Base-by-base conservation (phyloP, 2,888 invertebrate species). In the Brenthis hecate region DNA sequence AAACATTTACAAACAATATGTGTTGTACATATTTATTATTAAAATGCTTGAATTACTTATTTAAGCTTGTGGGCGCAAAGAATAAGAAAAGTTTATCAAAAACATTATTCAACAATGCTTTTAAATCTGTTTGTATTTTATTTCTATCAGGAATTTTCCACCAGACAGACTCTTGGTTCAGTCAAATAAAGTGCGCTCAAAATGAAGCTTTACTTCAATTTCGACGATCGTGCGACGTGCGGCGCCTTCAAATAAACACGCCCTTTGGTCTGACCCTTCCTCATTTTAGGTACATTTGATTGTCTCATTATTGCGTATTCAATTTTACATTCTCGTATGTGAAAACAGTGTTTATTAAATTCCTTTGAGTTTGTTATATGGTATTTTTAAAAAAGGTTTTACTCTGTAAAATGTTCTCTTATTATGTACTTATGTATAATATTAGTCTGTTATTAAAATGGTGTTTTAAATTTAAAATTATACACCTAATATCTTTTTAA, bases 151-250 rank as follows among this genome's bases (percentile, higher is more conserved):
- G 28, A 56, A 50, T 55, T 56, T 48, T 55, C 43, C 55, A 60
- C 43, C 5, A 55, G 43, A 58, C 48, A 61, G 61, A 2, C 51
- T n/a, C 61, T 51, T 23, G 36, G 61, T 62, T 62, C 61, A 86
- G 87, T 87, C 86, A 89, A 85, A 88, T 86, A 85, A 85, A 88
- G 85, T 87, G 85, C 84, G 86, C 85, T 89, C 85, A 88, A 88
- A 90, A 89, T 89, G 89, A 89, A 89, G 89, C 89, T n/a, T n/a
- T n/a, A n/a, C n/a, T 90, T 90, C 89, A 89, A 90, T 91, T 91
- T 88, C 78, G 77, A 81, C 76, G 81, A 78, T 80, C 80, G 79
- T 72, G 77, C 79, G 69, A 76, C 74, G 74, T 89, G 89, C 85
- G 73, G 73, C 72, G 88, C 85, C 79, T 88, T 76, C 61, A 32